Conservation (phyloP, 2,113 vertebrate species). For the Pontoporia blainvillei region DNA sequence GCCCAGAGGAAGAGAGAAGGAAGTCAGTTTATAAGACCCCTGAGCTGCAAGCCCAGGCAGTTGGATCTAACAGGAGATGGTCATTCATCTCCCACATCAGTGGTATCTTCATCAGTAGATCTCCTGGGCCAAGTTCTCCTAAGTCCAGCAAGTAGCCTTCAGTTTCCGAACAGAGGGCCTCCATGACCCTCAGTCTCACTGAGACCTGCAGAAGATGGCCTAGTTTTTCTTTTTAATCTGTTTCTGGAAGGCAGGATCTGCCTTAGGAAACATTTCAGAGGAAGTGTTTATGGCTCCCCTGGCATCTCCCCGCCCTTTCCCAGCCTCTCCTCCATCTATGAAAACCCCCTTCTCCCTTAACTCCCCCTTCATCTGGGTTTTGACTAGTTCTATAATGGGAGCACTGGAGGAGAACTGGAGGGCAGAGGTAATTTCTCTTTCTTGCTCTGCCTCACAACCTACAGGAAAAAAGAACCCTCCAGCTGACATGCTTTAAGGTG, state of each 20-base stretch:
- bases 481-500: not conserved
- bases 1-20: not conserved
- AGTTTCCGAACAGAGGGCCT: not conserved
- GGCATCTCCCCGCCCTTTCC: not conserved
- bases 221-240: not conserved
- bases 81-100: accelerated
- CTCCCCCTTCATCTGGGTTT: not conserved
- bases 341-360: not conserved
- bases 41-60: not conserved
- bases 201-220: not conserved
- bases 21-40: accelerated
- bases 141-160: not conserved
- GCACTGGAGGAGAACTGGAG: not conserved
- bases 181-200: not conserved
- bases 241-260: not conserved
- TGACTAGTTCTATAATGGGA: not conserved
- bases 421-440: not conserved
- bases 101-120: not conserved
- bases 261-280: not conserved
- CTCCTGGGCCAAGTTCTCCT: not conserved
- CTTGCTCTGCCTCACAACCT: not conserved
- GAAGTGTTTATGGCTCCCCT: not conserved
- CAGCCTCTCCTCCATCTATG: not conserved
- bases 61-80: not conserved
- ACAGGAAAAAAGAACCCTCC: not conserved